Percentiles rank a stretch among this genome's conserved stretches.
These are phyloP conservation scores for Rotaria magnacalcarata DNA, from an alignment of 2,888 invertebrate genomes.

Conservation along the genomic window DNA sequence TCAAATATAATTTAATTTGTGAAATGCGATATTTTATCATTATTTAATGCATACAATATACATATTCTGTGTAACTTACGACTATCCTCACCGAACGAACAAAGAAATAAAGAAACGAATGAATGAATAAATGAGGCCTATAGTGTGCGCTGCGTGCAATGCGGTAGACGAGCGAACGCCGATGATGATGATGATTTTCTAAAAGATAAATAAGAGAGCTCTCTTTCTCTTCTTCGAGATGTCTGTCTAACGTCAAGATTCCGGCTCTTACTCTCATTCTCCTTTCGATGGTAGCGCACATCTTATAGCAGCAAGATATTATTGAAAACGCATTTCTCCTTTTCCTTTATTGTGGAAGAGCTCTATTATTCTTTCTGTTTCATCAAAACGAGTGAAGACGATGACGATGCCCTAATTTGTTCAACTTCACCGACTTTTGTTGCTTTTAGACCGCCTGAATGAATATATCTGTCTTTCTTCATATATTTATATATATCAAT, in stretches of 20 bases:
- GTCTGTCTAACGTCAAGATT: conserved; percentile 22
- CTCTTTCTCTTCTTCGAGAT: not conserved
- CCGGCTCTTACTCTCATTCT: conserved; percentile 7
- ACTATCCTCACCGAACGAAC: not conserved
- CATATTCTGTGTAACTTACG: not conserved
- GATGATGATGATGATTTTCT: not conserved
- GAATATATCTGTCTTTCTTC: not conserved
- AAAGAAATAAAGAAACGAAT: not conserved
- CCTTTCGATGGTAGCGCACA: not conserved
- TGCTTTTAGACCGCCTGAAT: not conserved
- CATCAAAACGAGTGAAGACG: not conserved
- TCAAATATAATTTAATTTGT: not conserved
- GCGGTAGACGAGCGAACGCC: not conserved
- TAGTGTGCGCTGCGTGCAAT: not conserved
- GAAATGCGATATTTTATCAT: not conserved
- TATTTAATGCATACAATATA: not conserved
- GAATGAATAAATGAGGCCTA: not conserved
- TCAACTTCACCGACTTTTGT: not conserved
- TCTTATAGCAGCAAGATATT: not conserved
- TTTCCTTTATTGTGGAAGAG: not conserved
- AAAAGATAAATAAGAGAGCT: not conserved
- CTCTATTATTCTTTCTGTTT: not conserved
- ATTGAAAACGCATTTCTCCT: conserved; percentile 23
- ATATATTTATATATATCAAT: too few relatives aligned
- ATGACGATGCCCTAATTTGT: not conserved